These are phyloP conservation scores for Dreissena rostriformis DNA, from an alignment of 1,140 invertebrate species.

Conservation along the genomic window DNA sequence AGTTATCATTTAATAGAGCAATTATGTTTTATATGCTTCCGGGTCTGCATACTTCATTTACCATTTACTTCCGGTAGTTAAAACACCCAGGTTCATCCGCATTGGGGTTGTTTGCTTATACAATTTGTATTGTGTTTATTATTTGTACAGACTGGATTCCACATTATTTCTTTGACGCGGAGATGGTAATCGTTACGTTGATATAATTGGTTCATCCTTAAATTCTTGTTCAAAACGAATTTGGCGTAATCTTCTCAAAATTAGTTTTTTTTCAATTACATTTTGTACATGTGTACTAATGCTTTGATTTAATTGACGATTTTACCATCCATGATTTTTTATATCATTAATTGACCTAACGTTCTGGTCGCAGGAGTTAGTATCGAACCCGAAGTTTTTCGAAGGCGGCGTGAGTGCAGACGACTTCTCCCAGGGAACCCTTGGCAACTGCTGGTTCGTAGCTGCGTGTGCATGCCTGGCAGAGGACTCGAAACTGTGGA, in stretches of 20 bases:
- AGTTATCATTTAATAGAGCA: too few relatives aligned
- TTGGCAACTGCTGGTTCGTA: conserved; percentile 87
- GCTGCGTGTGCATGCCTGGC: conserved; percentile 87
- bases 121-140: too few relatives aligned
- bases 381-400: conserved; percentile 82
- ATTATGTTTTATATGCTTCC: too few relatives aligned
- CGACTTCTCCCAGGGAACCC: conserved; percentile 84
- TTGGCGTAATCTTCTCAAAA: not conserved
- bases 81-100: too few relatives aligned
- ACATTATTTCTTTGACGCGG: too few relatives aligned
- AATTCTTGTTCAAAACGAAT: not conserved
- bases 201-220: not conserved
- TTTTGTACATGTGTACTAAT: not conserved
- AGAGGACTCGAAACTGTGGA: conserved; percentile 85
- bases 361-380: conserved; percentile 77
- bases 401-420: conserved; percentile 83
- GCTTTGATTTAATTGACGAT: not conserved
- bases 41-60: too few relatives aligned
- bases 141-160: too few relatives aligned
- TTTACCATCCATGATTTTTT: not conserved
- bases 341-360: not conserved
- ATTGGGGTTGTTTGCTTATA: too few relatives aligned
- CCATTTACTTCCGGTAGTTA: too few relatives aligned
- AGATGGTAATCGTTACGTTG: too few relatives aligned
- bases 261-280: not conserved